Evolutionary conservation across 1,140 invertebrate genomes (phyloP), one percentile per base, ranked within the genome.

Genomic region (Brachionus calyciflorus): DNA sequence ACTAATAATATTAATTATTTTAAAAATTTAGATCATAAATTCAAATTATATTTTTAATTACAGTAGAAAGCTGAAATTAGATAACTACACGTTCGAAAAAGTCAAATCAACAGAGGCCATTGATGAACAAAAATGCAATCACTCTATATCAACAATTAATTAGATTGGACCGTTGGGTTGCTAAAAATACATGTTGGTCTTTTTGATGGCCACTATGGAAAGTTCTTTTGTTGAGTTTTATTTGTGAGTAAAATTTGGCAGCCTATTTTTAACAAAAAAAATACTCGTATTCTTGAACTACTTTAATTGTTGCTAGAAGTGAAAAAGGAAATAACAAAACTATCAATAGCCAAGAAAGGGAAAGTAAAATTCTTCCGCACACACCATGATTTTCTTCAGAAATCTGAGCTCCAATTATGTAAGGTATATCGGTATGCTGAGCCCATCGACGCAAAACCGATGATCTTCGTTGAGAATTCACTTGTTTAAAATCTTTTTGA

Each of bases 271-370:
- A 51, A 26, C n/a, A 3, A n/a, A n/a, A n/a, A 65, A 33, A 17
- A 37, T 21, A 55, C 49, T 76, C 73, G 37, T 76, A 76, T 63
- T 77, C 76, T 48, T 77, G 53, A 48, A 77, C 76, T 17, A 77
- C 55, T 68, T 77, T 77, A 10, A 77, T 21, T 28, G 76, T 63
- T 9, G 48, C 3, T 28, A 65, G 49, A 24, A 77, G n/a, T 6
- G 76, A 60, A 21, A 77, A 24, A 14, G 76, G 76, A 48, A 63
- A 77, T 49, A 77, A 65, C n/a, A 77, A 9, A 37, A 68, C 6
- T 14, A 68, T 63, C n/a, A 77, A 51, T 49, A 60, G 48, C 73
- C 73, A 76, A 3, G 73, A 76, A 30, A 55, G 33, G 0, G 28
- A 12, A 17, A 76, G 24, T 24, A 76, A 46, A 40, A 55, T 57